Evolutionary conservation across 2,113 vertebrate species (phyloP), one percentile per base, ranked within the genome.

Genomic region (Acrocephalus kingi): DNA sequence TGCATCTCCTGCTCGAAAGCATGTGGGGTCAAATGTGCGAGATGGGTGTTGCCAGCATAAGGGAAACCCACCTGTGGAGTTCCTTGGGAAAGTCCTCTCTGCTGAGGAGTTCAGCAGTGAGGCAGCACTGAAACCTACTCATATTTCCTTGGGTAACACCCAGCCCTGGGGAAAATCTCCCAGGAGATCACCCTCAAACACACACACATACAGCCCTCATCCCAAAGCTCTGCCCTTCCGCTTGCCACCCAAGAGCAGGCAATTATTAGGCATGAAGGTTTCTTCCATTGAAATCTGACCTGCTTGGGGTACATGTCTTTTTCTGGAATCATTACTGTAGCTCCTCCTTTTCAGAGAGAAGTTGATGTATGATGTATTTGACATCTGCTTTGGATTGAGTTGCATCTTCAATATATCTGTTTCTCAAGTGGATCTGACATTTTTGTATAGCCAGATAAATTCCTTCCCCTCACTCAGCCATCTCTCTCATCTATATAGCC

Each of bases 131-230:
- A 95, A 95, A 92, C 56, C 61, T 82, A 56, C 84, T 94, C 93
- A 85, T 76, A 71, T 94, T 95, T 94, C 74, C 25, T 54, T 84
- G 64, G 89, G 89, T 58, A 94, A 93, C 95, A 84, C 95, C 89
- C 91, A 93, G 74, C 89, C 94, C 93, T 7, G 81, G 58, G 95
- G 95, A 85, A 92, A 78, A 91, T 95, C 77, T 96, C 91, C 87
- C 81, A 87, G 91, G 93, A 95, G 84, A 91, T 92, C 16, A 5
- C 15, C 77, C n/a, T 95, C 77, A 94, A 96, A 95, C 67, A 94
- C 59, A 94, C 54, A 91, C 49, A 80, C 49, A 74, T 7, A 35
- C 13, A 87, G 15, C 31, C 33, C 39, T 88, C 80, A 94, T 68
- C 74, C 74, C 74, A 78, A 37, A 92, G n/a, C 84, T 94, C 91